Evolutionary conservation across 2,888 invertebrate species (phyloP).

Genomic region (Hirtodrosophila trivittata): DNA sequence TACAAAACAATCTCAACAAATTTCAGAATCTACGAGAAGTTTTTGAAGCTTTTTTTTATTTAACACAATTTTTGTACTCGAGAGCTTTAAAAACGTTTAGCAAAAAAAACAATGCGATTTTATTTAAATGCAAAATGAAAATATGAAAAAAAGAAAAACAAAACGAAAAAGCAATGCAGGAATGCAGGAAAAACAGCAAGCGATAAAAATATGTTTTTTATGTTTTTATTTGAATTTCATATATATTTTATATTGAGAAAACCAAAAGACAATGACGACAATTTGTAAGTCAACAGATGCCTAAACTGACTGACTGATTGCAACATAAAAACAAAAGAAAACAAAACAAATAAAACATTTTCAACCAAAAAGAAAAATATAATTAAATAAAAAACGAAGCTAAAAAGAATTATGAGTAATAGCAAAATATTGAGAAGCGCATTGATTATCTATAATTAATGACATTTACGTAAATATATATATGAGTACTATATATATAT

Average conservation of each 20-base stretch:
- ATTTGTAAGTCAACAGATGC: slow-evolving; percentile 78
- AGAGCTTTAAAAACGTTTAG: slow-evolving; percentile 72
- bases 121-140: slow-evolving; percentile 34
- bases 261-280: slow-evolving; percentile 78
- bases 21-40: slow-evolving; percentile 43
- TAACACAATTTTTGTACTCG: slow-evolving; percentile 71
- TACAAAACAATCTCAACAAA: slow-evolving; percentile 14
- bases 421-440: slow-evolving; percentile 62
- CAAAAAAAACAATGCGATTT: slow-evolving; percentile 60
- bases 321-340: slow-evolving; percentile 36
- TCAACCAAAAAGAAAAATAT: slow-evolving; percentile 32
- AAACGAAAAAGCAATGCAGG: neutral
- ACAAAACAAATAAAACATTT: slow-evolving; percentile 45
- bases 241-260: slow-evolving; percentile 51
- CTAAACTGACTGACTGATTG: slow-evolving; percentile 78
- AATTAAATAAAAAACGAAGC: slow-evolving; percentile 33
- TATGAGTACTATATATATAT: slow-evolving; percentile 6
- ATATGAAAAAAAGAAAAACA: slow-evolving; percentile 25
- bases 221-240: slow-evolving; percentile 31
- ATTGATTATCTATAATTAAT: slow-evolving; percentile 56
- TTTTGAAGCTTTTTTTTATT: slow-evolving; percentile 72
- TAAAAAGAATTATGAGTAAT: slow-evolving; percentile 42
- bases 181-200: no score
- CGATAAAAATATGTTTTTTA: no score
- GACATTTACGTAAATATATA: slow-evolving; percentile 12